These are phyloP conservation scores for Trypoxylus dichotomus DNA, from an alignment of 1,140 invertebrate species.

Conservation along the genomic window DNA sequence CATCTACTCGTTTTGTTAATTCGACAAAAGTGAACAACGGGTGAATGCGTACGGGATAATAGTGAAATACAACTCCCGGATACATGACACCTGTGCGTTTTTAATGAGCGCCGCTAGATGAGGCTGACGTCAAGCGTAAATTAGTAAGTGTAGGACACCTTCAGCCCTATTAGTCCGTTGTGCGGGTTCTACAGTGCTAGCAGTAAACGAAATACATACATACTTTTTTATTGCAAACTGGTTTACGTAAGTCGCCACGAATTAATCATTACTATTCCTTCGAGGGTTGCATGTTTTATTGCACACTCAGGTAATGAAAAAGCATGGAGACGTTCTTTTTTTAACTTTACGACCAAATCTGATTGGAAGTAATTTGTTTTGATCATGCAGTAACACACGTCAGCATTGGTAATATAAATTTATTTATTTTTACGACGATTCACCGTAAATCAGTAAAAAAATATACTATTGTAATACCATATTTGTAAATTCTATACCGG, in stretches of 20 bases:
- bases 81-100: not conserved
- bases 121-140: slow-evolving; percentile 3
- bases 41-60: not conserved
- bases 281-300: not conserved
- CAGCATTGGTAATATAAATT: too few species aligned
- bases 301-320: too few species aligned
- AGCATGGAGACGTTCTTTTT: too few species aligned
- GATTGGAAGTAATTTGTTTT: too few species aligned
- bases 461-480: too few species aligned
- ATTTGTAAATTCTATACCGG: too few species aligned
- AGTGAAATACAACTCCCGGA: not conserved
- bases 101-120: not conserved
- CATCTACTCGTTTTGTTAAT: not conserved
- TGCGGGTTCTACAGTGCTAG: not conserved
- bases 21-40: not conserved
- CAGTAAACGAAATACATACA: not conserved
- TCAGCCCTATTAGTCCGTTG: not conserved
- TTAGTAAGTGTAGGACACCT: not conserved
- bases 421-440: too few species aligned
- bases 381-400: too few species aligned
- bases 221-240: slow-evolving; percentile 1
- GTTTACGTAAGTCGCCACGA: not conserved
- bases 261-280: not conserved
- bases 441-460: too few species aligned
- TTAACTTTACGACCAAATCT: too few species aligned